Percentiles rank a stretch among this genome's conserved stretches.
phyloP scores from a whole-genome alignment of 2,113 vertebrate species.

The Irena cyanogastra region DNA sequence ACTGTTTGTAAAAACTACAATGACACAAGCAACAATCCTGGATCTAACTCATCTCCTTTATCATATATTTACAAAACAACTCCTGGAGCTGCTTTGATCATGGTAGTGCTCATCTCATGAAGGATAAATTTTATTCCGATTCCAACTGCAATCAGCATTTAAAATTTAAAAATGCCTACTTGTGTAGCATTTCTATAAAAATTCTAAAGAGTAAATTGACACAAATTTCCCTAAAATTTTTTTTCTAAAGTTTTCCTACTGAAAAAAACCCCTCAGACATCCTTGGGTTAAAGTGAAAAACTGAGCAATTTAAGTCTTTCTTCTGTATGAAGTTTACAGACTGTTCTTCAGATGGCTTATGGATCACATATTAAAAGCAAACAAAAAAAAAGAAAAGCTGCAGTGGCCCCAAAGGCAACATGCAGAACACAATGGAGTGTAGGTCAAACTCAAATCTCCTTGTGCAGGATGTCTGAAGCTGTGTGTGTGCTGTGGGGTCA shows the following conservation, averaged over 20 bases:
- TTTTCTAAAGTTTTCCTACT: background rate
- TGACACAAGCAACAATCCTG: background rate
- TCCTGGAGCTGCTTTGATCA: background rate
- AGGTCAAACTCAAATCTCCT: background rate
- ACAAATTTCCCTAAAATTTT: background rate
- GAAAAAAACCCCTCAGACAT: background rate
- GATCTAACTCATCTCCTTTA: background rate
- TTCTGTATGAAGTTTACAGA: background rate
- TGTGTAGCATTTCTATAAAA: background rate
- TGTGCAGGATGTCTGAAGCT: background rate
- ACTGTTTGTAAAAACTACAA: background rate
- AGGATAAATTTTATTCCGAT: background rate
- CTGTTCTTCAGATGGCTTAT: background rate
- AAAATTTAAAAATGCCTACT: background rate
- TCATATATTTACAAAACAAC: background rate
- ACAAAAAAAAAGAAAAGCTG: background rate
- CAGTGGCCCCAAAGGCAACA: background rate
- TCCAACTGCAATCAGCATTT: background rate
- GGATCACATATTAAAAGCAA: background rate
- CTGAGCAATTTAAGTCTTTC: background rate
- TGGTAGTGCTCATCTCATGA: background rate
- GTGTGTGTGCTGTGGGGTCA: rapidly evolving
- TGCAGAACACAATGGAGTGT: background rate
- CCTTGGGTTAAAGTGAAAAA: background rate
- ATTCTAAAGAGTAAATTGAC: background rate